phyloP scores from a whole-genome alignment of 2,888 invertebrate genomes.

The Zygaena filipendulae region DNA sequence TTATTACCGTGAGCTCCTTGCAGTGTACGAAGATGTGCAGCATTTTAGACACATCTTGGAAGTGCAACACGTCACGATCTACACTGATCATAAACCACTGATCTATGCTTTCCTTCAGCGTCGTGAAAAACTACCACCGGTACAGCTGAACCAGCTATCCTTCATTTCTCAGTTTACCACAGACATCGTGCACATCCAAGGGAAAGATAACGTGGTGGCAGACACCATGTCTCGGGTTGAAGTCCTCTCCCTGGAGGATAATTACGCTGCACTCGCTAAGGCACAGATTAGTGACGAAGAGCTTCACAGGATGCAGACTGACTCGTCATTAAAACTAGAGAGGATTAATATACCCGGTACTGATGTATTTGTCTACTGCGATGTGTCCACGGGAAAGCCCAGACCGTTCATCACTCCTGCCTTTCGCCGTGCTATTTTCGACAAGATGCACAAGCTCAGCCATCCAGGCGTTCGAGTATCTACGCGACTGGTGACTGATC shows the following conservation, averaged over 20 bases:
- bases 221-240: slow-evolving; percentile 20
- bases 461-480: slow-evolving; percentile 16
- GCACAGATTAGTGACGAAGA: slow-evolving; percentile 14
- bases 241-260: slow-evolving; percentile 9
- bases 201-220: slow-evolving; percentile 18
- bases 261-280: slow-evolving; percentile 10
- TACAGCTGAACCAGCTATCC: slow-evolving; percentile 16
- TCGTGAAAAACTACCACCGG: slow-evolving; percentile 17
- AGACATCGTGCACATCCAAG: slow-evolving; percentile 16
- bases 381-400: slow-evolving; percentile 11
- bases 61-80: slow-evolving; percentile 11
- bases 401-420: slow-evolving; percentile 13
- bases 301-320: slow-evolving; percentile 3
- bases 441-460: slow-evolving; percentile 13
- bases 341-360: slow-evolving; percentile 12
- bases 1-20: slow-evolving; percentile 16
- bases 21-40: slow-evolving; percentile 15
- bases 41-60: slow-evolving; percentile 18
- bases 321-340: slow-evolving; percentile 11
- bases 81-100: slow-evolving; percentile 18
- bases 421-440: slow-evolving; percentile 9
- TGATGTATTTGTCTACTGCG: slow-evolving; percentile 9
- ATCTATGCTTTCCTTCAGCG: slow-evolving; percentile 13
- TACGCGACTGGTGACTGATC: slow-evolving; percentile 19
- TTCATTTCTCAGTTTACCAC: slow-evolving; percentile 21